phyloP scores from a whole-genome alignment of 2,888 invertebrate species.

The Pyrochroa serraticornis region DNA sequence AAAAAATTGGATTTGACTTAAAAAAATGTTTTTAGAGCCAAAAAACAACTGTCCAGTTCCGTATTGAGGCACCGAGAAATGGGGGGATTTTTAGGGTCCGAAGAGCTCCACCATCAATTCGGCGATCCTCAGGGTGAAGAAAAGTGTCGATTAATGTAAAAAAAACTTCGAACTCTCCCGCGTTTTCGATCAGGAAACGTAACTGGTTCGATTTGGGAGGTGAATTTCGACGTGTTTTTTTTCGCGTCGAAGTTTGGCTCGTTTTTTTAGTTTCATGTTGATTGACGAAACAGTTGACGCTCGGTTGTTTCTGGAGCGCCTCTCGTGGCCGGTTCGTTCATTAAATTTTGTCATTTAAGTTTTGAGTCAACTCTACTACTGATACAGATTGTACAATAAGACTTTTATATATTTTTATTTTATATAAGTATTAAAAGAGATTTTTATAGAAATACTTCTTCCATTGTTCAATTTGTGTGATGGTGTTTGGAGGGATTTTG shows the following conservation, averaged over 20 bases:
- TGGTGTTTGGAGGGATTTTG: neutral
- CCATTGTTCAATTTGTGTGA: conserved; percentile 6
- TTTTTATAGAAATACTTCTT: conserved; percentile 2
- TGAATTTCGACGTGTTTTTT: neutral
- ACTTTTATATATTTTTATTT: conserved; percentile 44
- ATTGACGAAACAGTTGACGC: no score
- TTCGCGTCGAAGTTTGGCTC: neutral
- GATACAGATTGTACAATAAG: conserved; percentile 13
- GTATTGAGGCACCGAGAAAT: conserved; percentile 61
- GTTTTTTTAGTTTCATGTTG: neutral
- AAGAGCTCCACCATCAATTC: conserved; percentile 63
- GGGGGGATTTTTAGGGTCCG: conserved; percentile 53
- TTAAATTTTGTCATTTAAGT: neutral
- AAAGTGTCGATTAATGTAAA: conserved; percentile 65
- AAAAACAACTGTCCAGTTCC: conserved; percentile 60
- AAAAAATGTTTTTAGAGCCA: no score
- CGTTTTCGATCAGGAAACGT: neutral
- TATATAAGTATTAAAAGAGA: conserved; percentile 37
- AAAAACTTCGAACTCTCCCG: neutral
- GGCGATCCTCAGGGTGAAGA: conserved; percentile 62
- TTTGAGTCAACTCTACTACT: neutral
- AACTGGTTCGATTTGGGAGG: neutral
- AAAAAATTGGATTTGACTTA: no score
- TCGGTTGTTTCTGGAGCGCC: no score
- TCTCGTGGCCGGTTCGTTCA: neutral